Evolutionary conservation across 2,797 vertebrate species (phyloP), one percentile per base, ranked within the genome.

Genomic region (Gymnodraco acuticeps): DNA sequence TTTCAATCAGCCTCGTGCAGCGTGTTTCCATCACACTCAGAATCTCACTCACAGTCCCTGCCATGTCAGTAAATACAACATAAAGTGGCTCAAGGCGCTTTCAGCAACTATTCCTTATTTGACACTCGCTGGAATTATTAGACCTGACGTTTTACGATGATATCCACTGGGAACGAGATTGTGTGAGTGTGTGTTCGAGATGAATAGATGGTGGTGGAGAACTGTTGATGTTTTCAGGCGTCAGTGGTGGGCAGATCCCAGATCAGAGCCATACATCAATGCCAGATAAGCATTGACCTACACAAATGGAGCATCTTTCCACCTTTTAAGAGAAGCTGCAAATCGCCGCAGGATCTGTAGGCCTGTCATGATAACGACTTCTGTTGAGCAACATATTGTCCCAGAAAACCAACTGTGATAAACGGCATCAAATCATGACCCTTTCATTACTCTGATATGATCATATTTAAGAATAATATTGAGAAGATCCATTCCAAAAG

Each of bases 51-150:
- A 74, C 62, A 15, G 70, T 27, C 69, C 31, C 62, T 70, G 86
- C 79, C 82, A 50, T 19, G 63, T 77, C 82, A 80, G 86, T 83
- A 84, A 84, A 90, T 66, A 73, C 13, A 80, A 83, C 70, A 41
- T 60, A 86, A 83, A 86, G 64, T 19, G 76, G 65, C 67, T 52
- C 7, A 79, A 81, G 84, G 82, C 76, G 73, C n/a, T 77, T 88
- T 87, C 65, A 70, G 42, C 38, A 59, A 64, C 50, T 41, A 42
- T 56, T 70, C 42, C 82, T 76, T 69, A 86, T 88, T 75, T 81
- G 72, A 86, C 56, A 64, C 73, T 68, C 74, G 70, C 75, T 78
- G 88, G 78, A 89, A 70, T 85, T 84, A 91, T 91, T 78, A 74
- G 75, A 83, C 59, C 54, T 87, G 89, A 87, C 78, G 66, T 87